A percentile compares a stretch with the other conserved stretches of the same genome.
These are phyloP conservation scores for Acipenser oxyrinchus DNA, from an alignment of 2,797 vertebrate species.

Conservation along the genomic window DNA sequence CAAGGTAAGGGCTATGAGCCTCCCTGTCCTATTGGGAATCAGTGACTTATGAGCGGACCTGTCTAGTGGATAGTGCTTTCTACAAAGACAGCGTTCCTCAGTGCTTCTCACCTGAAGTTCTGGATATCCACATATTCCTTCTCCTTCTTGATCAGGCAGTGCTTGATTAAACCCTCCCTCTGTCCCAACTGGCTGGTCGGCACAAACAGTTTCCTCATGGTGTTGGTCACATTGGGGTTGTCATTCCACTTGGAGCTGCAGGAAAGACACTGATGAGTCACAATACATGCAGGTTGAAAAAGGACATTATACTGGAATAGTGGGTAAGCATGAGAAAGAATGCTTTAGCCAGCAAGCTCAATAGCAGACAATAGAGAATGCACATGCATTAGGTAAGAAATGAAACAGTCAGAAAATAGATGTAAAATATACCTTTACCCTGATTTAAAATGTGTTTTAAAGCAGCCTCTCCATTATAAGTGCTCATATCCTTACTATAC, in stretches of 20 bases:
- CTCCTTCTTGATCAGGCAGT: constrained; percentile 79
- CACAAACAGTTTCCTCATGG: constrained; percentile 72
- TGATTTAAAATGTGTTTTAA: neutral
- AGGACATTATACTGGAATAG: constrained; percentile 18
- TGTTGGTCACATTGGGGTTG: constrained; percentile 61
- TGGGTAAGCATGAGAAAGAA: constrained; percentile 22
- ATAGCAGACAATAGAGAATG: neutral
- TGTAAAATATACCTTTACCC: neutral
- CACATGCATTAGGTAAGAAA: neutral
- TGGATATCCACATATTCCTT: constrained; percentile 87
- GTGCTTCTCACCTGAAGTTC: constrained; percentile 69
- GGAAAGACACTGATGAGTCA: constrained; percentile 35
- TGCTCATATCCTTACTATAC: too few relatives aligned
- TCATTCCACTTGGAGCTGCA: constrained; percentile 40
- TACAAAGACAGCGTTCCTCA: neutral
- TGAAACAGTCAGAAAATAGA: neutral
- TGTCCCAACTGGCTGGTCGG: constrained; percentile 69
- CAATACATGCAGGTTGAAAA: constrained; percentile 35
- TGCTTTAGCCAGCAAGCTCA: constrained; percentile 15
- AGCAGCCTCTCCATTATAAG: too few relatives aligned
- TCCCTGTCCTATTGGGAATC: too few relatives aligned
- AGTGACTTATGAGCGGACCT: too few relatives aligned
- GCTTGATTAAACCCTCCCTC: constrained; percentile 86
- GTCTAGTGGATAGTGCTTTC: too few relatives aligned
- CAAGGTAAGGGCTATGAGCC: neutral